These are phyloP conservation scores for Drosophila infuscata DNA, from an alignment of 2,888 invertebrate genomes.

Conservation along the genomic window DNA sequence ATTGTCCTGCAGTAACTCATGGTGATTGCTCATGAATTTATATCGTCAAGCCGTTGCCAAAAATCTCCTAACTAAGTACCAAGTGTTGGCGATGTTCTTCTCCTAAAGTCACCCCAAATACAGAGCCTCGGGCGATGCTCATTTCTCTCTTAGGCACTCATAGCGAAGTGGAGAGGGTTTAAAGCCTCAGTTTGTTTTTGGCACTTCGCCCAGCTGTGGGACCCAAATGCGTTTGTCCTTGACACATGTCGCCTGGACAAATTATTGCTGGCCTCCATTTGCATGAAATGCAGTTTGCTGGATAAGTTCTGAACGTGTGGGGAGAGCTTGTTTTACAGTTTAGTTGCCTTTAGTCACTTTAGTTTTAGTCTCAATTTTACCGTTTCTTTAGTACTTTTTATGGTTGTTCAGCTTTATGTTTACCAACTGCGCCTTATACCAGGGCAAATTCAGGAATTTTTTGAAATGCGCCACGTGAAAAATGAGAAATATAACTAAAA, in stretches of 20 bases:
- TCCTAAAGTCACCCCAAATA: conserved; percentile 39
- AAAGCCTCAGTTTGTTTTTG: conserved; percentile 28
- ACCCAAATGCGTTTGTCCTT: conserved; percentile 64
- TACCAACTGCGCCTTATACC: conserved; percentile 19
- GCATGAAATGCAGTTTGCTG: conserved; percentile 31
- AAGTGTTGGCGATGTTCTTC: conserved; percentile 65
- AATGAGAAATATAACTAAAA: neutral
- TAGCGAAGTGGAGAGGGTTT: neutral
- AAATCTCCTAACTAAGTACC: conserved; percentile 9
- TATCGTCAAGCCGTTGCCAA: conserved; percentile 4
- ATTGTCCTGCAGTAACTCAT: conserved; percentile 15
- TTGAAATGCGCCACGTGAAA: conserved; percentile 13
- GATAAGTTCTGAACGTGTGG: neutral
- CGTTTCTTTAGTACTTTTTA: conserved; percentile 1
- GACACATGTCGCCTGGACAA: conserved; percentile 53
- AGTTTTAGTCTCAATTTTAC: neutral
- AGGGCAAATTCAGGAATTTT: conserved; percentile 59
- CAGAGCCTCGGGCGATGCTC: conserved; percentile 25
- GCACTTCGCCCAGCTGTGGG: conserved; percentile 46
- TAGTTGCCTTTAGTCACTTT: neutral
- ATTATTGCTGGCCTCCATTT: conserved; percentile 22
- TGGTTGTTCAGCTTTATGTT: conserved; percentile 7
- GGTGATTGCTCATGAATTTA: conserved; percentile 53
- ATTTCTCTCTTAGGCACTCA: conserved; percentile 55
- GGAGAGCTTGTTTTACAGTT: neutral